Base-by-base conservation (phyloP, 2,888 invertebrate genomes). In the Stenotaenia linearis region DNA sequence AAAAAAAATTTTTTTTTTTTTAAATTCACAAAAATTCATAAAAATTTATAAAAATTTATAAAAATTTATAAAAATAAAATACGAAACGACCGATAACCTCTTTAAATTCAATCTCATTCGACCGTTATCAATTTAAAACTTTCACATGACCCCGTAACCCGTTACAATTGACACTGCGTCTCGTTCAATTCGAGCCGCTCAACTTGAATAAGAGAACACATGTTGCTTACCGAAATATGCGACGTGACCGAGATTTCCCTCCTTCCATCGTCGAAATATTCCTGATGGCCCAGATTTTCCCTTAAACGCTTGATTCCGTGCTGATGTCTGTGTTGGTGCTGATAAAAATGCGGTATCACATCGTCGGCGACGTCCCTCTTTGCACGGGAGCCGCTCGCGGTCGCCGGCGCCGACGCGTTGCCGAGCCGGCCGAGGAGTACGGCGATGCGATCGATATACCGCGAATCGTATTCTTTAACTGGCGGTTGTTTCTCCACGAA, bases 211-310 rank as follows among this genome's bases (percentile, higher is more conserved):
- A 56, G 21, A 10, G 21, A 56, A 56, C 56, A 56, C 56, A 56
- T 56, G 56, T 56, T 56, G 32, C 75, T 75, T 75, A 75, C 75
- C 75, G 75, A 75, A 28, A 75, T 75, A 15, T 30, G 75, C 28
- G 75, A 75, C 3, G 75, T 75, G 30, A 75, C 75, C 7, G 75
- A 28, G 25, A 75, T 28, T n/a, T 75, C 75, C 9, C 6, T 75
- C 30, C 15, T 5, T 9, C 15, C 75, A 12, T 75, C 30, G n/a
- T 30, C 25, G 9, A 75, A 9, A 75, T 32, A 32, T 32, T 30
- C 75, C 28, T 12, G 5, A 28, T 4, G 5, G 56, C 10, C n/a
- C n/a, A n/a, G 18, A 32, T 9, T 32, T 32, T 4, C 23, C 56
- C 56, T 4, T 56, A n/a, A 21, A 4, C 12, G 4, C 56, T 56